These are phyloP conservation scores for Platycnemis pennipes DNA, from an alignment of 2,888 invertebrate genomes.

Conservation along the genomic window DNA sequence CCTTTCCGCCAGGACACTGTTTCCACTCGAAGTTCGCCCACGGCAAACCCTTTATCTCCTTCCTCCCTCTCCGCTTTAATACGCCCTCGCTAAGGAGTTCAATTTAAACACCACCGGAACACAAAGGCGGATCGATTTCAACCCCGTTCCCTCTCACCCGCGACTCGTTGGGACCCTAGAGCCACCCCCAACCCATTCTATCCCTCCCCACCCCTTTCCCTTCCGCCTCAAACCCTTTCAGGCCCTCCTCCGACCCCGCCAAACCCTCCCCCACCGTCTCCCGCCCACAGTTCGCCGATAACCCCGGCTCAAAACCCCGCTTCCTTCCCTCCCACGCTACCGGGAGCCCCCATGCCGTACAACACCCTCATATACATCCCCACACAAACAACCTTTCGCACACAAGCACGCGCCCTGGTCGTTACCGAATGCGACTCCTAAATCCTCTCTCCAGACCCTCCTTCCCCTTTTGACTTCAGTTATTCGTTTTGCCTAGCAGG, in stretches of 20 bases:
- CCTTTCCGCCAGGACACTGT: not conserved
- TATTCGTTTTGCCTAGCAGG: too few relatives aligned
- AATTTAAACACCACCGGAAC: slow-evolving; percentile 59
- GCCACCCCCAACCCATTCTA: not conserved
- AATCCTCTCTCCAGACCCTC: too few relatives aligned
- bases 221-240: not conserved
- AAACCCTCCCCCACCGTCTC: too few relatives aligned
- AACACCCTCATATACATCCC: not conserved
- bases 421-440: too few relatives aligned
- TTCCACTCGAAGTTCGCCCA: not conserved
- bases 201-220: not conserved
- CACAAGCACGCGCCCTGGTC: too few relatives aligned
- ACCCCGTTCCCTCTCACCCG: not conserved
- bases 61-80: slow-evolving; percentile 53
- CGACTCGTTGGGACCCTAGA: not conserved
- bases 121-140: slow-evolving; percentile 34
- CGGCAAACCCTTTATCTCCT: not conserved
- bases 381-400: not conserved
- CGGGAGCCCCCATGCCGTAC: not conserved
- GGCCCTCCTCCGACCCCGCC: too few relatives aligned
- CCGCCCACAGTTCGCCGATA: too few relatives aligned
- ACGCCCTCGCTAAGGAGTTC: slow-evolving; percentile 64
- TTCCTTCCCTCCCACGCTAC: too few relatives aligned
- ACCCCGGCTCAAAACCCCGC: too few relatives aligned
- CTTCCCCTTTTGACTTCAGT: too few relatives aligned